Conservation (phyloP, 2,797 vertebrate species). For the Macropus fuliginosus region DNA sequence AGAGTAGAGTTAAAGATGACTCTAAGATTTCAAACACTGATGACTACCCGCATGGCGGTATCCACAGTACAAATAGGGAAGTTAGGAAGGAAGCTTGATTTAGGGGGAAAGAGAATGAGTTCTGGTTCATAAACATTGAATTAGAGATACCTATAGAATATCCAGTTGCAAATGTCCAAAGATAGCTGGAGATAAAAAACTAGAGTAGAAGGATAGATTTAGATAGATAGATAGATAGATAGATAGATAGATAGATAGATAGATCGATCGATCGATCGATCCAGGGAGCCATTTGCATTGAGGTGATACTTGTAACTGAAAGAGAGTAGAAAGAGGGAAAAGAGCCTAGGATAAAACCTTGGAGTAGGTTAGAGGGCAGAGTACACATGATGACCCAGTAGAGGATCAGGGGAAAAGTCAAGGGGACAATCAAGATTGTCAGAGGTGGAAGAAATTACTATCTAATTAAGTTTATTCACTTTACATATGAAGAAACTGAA, state of each 20-base stretch:
- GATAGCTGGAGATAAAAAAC: neutral
- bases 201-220: neutral
- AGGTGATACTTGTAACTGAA: neutral
- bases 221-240: no score
- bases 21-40: neutral
- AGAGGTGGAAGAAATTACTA: neutral
- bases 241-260: neutral
- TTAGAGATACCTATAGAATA: neutral
- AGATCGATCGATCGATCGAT: no score
- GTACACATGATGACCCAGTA: neutral
- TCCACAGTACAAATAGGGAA: neutral
- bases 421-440: neutral
- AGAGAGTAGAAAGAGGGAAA: neutral
- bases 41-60: neutral
- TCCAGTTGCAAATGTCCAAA: neutral
- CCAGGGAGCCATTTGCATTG: neutral
- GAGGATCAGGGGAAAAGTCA: neutral
- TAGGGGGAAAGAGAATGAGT: neutral
- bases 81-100: neutral
- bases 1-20: neutral
- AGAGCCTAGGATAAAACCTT: neutral
- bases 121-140: neutral
- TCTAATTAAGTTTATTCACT: neutral
- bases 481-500: neutral
- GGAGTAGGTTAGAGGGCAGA: neutral